phyloP scores from a whole-genome alignment of 2,113 vertebrate species.

The Danio rerio region DNA sequence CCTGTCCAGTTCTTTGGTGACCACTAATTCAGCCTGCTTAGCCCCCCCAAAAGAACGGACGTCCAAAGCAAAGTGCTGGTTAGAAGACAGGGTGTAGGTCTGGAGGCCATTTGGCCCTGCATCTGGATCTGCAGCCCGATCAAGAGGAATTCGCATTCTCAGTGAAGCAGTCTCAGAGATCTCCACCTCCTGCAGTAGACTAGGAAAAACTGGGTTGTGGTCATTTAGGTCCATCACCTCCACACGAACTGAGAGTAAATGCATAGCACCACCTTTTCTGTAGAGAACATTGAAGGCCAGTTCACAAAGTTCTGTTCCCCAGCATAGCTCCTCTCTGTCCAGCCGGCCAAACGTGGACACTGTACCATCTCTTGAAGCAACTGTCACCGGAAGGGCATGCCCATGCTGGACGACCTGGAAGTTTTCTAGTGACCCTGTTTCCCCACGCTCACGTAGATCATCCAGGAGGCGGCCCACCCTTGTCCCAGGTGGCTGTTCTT shows the following conservation, averaged over 20 bases:
- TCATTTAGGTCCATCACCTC: conserved; percentile 92
- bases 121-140: conserved; percentile 85
- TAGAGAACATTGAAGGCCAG: conserved; percentile 86
- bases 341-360: conserved; percentile 81
- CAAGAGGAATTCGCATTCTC: conserved; percentile 85
- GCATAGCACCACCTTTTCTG: conserved; percentile 71
- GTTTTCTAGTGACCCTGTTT: conserved; percentile 63
- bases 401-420: conserved; percentile 87
- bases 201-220: conserved; percentile 85
- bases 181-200: conserved; percentile 84
- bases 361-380: conserved; percentile 77
- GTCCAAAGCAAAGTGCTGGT: conserved; percentile 87
- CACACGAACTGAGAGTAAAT: conserved; percentile 82
- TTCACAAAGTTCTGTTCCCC: conserved; percentile 82
- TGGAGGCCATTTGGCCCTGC: conserved; percentile 81
- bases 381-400: conserved; percentile 76
- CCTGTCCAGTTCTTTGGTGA: conserved; percentile 88
- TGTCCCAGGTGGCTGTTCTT: conserved; percentile 85
- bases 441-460: conserved; percentile 77
- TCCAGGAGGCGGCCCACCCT: conserved; percentile 82
- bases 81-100: conserved; percentile 83
- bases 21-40: conserved; percentile 83
- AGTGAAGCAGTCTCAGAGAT: conserved; percentile 87
- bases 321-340: conserved; percentile 89
- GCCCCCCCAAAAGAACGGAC: conserved; percentile 78